Conservation (phyloP, 2,888 invertebrate species). For the Tiliacea aurago region DNA sequence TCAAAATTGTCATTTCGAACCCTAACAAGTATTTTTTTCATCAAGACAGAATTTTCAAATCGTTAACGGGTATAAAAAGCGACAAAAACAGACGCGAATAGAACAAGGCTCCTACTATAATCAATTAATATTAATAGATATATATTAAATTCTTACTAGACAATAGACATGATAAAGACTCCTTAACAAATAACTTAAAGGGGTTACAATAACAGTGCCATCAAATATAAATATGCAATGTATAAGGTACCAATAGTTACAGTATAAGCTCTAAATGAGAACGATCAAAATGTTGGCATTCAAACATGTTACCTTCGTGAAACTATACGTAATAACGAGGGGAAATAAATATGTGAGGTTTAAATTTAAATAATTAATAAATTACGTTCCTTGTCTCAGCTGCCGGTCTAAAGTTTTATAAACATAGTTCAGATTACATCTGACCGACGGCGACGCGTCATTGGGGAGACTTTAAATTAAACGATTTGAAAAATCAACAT, state of each 20-base stretch:
- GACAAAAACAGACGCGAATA: constrained; percentile 84
- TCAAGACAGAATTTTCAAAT: constrained; percentile 75
- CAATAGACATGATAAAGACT: constrained; percentile 90
- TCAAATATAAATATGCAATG: constrained; percentile 87
- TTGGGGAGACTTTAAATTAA: constrained; percentile 64
- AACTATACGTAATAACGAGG: constrained; percentile 60
- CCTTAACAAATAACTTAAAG: constrained; percentile 89
- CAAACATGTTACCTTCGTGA: constrained; percentile 52
- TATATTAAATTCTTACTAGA: constrained; percentile 90
- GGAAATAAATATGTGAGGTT: constrained; percentile 48
- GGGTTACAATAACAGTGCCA: constrained; percentile 88
- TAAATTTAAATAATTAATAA: constrained; percentile 60
- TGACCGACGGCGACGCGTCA: constrained; percentile 76
- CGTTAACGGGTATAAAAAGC: constrained; percentile 85
- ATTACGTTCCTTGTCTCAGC: constrained; percentile 61
- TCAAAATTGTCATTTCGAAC: constrained; percentile 75
- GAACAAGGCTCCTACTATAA: constrained; percentile 87
- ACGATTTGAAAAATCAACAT: constrained; percentile 83
- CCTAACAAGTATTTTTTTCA: constrained; percentile 76
- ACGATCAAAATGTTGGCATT: constrained; percentile 76
- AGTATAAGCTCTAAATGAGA: constrained; percentile 85
- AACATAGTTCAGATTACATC: constrained; percentile 86
- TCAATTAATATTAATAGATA: constrained; percentile 82
- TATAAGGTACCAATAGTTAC: constrained; percentile 85
- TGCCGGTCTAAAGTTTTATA: constrained; percentile 80